These are phyloP conservation scores for Cathartes aura DNA, from an alignment of 2,113 vertebrate genomes.

Conservation along the genomic window DNA sequence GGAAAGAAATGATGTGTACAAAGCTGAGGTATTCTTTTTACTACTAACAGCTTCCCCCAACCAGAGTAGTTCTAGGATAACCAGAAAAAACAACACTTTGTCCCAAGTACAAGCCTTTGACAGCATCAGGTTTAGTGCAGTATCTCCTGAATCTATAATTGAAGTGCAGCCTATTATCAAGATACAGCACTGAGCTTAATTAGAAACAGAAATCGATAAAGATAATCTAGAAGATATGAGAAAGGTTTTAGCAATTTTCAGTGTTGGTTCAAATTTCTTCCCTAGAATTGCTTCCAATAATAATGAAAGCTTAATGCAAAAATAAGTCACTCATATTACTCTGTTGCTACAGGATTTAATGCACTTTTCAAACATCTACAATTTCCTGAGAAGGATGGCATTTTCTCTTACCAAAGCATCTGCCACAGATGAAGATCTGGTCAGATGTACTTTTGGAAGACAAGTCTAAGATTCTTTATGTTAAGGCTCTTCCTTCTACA, in stretches of 20 bases:
- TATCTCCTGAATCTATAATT: neutral
- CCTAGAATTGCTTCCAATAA: conserved; percentile 17
- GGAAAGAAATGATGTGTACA: fast-evolving
- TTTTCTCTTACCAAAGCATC: neutral
- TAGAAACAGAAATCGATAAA: conserved; percentile 30
- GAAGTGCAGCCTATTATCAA: neutral
- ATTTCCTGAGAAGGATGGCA: neutral
- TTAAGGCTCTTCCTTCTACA: neutral
- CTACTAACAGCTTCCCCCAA: neutral
- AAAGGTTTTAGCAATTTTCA: conserved; percentile 9
- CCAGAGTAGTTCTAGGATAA: neutral
- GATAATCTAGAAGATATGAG: neutral
- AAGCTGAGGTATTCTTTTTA: neutral
- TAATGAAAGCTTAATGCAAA: conserved; percentile 19
- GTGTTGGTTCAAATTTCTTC: conserved; percentile 24
- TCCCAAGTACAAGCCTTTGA: neutral
- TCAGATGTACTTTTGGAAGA: neutral
- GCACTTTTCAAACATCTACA: neutral
- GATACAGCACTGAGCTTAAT: conserved; percentile 7
- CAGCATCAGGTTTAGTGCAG: neutral
- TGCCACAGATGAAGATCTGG: neutral
- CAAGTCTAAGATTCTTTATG: neutral
- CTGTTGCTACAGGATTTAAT: neutral
- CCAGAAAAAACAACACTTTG: neutral
- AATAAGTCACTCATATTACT: neutral